Evolutionary conservation across 2,113 vertebrate species (phyloP).

Genomic region (Campylomormyrus numenius): DNA sequence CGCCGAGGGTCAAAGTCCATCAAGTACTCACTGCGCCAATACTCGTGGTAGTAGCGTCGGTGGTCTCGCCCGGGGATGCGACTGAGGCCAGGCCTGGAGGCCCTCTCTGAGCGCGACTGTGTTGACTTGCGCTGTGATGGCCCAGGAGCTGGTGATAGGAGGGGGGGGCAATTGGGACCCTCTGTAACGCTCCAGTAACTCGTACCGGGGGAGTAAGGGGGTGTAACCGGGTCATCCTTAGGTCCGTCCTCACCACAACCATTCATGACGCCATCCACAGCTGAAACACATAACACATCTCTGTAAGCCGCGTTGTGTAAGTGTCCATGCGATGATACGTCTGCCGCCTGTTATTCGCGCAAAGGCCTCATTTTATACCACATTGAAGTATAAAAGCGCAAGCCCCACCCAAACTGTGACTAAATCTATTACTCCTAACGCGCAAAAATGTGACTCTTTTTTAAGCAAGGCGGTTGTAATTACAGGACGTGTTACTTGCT

Average conservation of each 20-base stretch:
- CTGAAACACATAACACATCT: conserved; percentile 19
- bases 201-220: conserved; percentile 55
- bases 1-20: conserved; percentile 84
- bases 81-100: conserved; percentile 72
- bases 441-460: background rate
- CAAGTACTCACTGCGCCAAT: conserved; percentile 85
- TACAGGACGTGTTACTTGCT: background rate
- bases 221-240: conserved; percentile 23
- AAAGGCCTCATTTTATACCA: background rate
- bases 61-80: conserved; percentile 80
- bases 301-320: background rate
- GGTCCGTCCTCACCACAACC: conserved; percentile 45
- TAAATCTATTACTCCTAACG: background rate
- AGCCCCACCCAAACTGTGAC: background rate
- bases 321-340: background rate
- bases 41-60: conserved; percentile 88
- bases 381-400: background rate
- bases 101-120: conserved; percentile 65
- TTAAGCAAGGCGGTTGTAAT: background rate
- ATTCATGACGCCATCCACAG: conserved; percentile 49
- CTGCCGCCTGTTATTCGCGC: background rate
- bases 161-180: conserved; percentile 51
- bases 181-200: conserved; percentile 67
- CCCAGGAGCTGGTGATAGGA: conserved; percentile 53
- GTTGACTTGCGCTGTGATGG: conserved; percentile 55